phyloP scores from a whole-genome alignment of 2,888 invertebrate species.

The Urechis unicinctus region DNA sequence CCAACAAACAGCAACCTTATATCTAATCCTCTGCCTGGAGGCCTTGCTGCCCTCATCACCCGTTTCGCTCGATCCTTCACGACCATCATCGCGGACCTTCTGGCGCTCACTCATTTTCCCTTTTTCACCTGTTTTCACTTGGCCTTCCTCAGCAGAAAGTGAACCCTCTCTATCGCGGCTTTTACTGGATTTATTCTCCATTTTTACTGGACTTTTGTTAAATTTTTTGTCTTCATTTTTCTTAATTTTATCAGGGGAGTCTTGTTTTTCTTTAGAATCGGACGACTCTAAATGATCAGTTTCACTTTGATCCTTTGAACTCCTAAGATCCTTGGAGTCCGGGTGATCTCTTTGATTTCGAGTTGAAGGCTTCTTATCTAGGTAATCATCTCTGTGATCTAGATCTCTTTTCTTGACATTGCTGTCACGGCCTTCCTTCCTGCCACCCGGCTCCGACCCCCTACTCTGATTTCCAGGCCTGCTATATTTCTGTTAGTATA shows the following conservation, averaged over 20 bases:
- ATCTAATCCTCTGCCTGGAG: conserved; percentile 10
- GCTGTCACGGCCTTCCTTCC: too few relatives aligned
- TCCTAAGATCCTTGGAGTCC: neutral
- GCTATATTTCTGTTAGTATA: too few relatives aligned
- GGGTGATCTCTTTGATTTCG: too few relatives aligned
- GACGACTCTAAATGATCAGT: neutral
- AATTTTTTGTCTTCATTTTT: neutral
- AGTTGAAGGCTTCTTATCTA: too few relatives aligned
- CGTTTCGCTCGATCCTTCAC: neutral
- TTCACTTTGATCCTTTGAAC: neutral
- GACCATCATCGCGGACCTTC: neutral
- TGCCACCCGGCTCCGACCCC: too few relatives aligned
- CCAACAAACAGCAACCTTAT: too few relatives aligned
- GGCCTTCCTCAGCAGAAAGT: conserved; percentile 3
- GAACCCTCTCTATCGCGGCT: too few relatives aligned
- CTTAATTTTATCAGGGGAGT: neutral
- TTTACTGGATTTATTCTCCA: neutral
- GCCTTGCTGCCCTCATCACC: conserved; percentile 1
- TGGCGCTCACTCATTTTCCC: neutral
- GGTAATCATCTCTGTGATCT: too few relatives aligned
- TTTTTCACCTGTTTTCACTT: neutral
- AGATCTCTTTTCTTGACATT: too few relatives aligned
- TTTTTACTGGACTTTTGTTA: neutral
- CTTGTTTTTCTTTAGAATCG: neutral
- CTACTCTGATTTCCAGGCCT: too few relatives aligned